A percentile compares a stretch with the other conserved stretches of the same genome.
These are phyloP conservation scores for Argyresthia goedartella DNA, from an alignment of 2,888 invertebrate species.

Conservation along the genomic window DNA sequence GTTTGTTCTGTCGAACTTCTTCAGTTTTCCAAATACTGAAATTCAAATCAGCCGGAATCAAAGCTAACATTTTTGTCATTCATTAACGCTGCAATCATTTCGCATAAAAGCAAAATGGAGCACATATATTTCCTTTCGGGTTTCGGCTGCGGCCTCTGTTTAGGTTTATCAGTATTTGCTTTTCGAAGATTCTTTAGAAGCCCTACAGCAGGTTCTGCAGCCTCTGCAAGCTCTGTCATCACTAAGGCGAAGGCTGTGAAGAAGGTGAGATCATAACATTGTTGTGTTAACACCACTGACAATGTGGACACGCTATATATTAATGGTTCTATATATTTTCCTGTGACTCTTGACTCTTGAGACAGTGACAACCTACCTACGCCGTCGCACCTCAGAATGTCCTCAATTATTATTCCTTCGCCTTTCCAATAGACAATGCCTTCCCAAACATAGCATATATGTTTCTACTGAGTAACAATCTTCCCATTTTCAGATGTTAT, in stretches of 20 bases:
- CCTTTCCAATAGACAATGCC: background rate
- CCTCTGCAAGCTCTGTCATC: too few species aligned
- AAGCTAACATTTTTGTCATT: too few species aligned
- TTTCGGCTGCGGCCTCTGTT: slow-evolving; percentile 53
- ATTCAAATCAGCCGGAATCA: too few species aligned
- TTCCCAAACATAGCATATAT: background rate
- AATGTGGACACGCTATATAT: background rate
- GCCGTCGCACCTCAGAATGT: background rate
- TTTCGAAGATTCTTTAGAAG: slow-evolving; percentile 35
- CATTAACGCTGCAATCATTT: background rate
- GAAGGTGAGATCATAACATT: slow-evolving; percentile 24
- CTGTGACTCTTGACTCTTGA: background rate
- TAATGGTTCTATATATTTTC: background rate
- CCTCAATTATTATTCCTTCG: background rate
- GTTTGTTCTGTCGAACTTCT: too few species aligned
- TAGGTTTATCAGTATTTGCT: slow-evolving; percentile 53
- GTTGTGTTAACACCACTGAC: background rate
- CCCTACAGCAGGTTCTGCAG: slow-evolving; percentile 17
- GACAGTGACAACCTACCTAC: background rate
- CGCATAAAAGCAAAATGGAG: slow-evolving; percentile 36
- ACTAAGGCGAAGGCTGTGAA: slow-evolving; percentile 20
- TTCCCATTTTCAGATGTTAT: slow-evolving; percentile 35
- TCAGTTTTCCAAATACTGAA: too few species aligned
- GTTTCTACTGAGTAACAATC: background rate
- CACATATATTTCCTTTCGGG: slow-evolving; percentile 44